phyloP scores from a whole-genome alignment of 2,113 vertebrate genomes.

The Prunella fulvescens region DNA sequence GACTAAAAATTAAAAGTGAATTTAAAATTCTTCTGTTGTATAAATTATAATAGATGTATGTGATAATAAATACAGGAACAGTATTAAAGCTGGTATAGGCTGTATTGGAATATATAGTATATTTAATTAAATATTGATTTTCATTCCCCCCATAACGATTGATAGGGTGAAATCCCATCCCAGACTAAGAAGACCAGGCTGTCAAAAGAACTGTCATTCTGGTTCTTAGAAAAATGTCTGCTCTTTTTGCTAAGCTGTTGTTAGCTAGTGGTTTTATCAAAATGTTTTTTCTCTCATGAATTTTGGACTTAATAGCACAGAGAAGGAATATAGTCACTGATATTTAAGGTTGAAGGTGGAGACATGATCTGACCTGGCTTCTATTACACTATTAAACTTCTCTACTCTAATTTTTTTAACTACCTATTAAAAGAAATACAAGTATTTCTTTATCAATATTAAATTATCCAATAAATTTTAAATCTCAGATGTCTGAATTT shows the following conservation, averaged over 20 bases:
- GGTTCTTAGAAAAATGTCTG: background rate
- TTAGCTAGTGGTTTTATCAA: background rate
- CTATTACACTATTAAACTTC: background rate
- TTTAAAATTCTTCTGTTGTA: background rate
- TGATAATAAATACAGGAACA: background rate
- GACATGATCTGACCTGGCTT: background rate
- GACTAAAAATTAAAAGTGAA: too few relatives aligned
- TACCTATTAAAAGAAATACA: background rate
- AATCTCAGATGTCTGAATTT: background rate
- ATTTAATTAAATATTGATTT: background rate
- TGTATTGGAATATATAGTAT: background rate
- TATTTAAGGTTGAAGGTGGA: background rate
- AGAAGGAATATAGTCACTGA: background rate
- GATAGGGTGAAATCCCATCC: background rate
- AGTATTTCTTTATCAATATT: background rate
- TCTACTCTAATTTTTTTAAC: background rate
- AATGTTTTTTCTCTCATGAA: background rate
- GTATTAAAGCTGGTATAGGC: background rate
- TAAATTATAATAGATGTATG: background rate
- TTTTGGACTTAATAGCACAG: background rate
- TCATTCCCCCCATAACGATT: background rate
- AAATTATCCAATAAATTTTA: background rate
- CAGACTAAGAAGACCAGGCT: background rate
- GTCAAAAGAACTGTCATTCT: background rate
- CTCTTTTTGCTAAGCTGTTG: background rate